These are phyloP conservation scores for Gymnoscopelus microlampas DNA, from an alignment of 2,797 vertebrate genomes.

Conservation along the genomic window DNA sequence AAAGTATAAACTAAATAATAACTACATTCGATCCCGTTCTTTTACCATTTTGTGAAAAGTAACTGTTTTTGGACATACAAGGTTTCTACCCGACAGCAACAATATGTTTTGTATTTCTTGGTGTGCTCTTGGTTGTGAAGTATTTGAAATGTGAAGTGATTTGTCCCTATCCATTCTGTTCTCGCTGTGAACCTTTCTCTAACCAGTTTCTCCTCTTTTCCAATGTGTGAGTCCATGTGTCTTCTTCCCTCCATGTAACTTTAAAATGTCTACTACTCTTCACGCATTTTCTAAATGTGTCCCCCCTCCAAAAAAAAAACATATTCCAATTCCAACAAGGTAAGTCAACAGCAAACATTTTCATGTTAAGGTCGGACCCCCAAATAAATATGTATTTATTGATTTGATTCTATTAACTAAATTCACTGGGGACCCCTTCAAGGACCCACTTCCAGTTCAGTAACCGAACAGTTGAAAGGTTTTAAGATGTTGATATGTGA, in stretches of 20 bases:
- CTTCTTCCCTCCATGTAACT: slow-evolving; percentile 4
- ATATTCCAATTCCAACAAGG: neutral
- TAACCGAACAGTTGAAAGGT: neutral
- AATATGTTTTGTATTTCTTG: neutral
- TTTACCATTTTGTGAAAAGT: too few species aligned
- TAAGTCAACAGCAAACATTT: neutral
- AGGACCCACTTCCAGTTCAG: neutral
- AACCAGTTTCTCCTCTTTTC: neutral
- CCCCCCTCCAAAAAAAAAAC: neutral
- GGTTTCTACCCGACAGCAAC: too few species aligned
- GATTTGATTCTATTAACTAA: too few species aligned
- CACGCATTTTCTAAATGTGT: slow-evolving; percentile 5
- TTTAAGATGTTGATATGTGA: neutral
- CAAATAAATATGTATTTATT: too few species aligned
- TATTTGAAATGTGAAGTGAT: neutral
- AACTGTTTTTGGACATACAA: too few species aligned
- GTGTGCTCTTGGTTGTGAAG: neutral
- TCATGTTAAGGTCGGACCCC: neutral
- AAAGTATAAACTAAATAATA: too few species aligned
- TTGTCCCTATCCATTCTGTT: neutral
- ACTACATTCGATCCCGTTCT: too few species aligned
- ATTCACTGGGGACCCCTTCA: too few species aligned
- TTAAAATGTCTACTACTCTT: neutral
- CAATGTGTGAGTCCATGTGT: slow-evolving; percentile 2
- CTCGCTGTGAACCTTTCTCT: neutral